These are phyloP conservation scores for Abrostola triplasia DNA, from an alignment of 2,888 invertebrate species.

Conservation along the genomic window DNA sequence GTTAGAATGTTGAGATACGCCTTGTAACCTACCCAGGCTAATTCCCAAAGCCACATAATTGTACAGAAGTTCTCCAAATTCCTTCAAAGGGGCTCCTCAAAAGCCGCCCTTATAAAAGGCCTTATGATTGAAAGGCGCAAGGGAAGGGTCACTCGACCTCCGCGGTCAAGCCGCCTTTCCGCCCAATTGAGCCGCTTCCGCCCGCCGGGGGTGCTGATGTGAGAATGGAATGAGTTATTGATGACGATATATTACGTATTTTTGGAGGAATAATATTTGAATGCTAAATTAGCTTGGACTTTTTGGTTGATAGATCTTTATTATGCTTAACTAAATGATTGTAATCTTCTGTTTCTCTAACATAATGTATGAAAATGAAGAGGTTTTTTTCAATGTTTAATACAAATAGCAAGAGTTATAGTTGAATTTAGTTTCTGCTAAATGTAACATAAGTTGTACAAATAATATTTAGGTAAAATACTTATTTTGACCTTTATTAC, in stretches of 20 bases:
- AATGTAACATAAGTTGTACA: too few species aligned
- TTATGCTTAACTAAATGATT: too few species aligned
- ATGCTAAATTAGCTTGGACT: constrained; percentile 45
- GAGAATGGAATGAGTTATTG: constrained; percentile 58
- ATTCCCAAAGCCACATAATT: constrained; percentile 52
- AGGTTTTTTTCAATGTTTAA: too few species aligned
- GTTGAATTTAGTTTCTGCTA: too few species aligned
- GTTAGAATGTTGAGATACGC: constrained; percentile 28
- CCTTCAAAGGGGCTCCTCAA: constrained; percentile 63
- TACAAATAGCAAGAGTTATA: too few species aligned
- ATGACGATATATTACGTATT: constrained; percentile 39
- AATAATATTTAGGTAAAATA: too few species aligned
- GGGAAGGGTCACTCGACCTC: constrained; percentile 83
- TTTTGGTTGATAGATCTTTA: background rate
- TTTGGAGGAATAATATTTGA: constrained; percentile 42
- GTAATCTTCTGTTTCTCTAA: too few species aligned
- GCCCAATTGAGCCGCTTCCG: constrained; percentile 77
- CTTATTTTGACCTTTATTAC: too few species aligned
- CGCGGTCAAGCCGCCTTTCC: constrained; percentile 82
- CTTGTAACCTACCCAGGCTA: constrained; percentile 31
- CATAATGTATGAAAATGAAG: too few species aligned
- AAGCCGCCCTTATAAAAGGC: constrained; percentile 70
- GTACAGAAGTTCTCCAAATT: constrained; percentile 54
- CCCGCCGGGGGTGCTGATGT: constrained; percentile 51
- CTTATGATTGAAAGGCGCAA: constrained; percentile 75